Conservation (phyloP, 35 echinoderm and acorn worm species). For the Nesometra sesokonis region DNA sequence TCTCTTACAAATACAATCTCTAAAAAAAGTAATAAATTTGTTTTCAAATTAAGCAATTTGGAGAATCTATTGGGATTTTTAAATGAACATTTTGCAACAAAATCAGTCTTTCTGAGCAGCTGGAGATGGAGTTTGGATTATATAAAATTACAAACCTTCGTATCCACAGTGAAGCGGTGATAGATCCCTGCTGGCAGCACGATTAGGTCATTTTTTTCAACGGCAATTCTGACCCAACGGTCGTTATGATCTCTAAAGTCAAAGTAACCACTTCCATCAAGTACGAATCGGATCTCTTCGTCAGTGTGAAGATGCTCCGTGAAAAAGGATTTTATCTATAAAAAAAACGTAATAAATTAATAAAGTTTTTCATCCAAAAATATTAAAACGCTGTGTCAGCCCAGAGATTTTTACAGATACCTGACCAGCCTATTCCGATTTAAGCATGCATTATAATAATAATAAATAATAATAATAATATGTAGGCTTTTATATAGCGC, state of each 20-base stretch:
- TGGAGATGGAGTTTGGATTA: too few species aligned
- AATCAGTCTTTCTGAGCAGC: too few species aligned
- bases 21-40: too few species aligned
- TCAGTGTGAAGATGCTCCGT: conserved; percentile 62
- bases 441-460: too few species aligned
- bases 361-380: background rate
- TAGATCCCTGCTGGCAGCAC: conserved; percentile 74
- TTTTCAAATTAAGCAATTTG: too few species aligned
- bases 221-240: conserved; percentile 54
- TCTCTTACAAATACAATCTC: too few species aligned
- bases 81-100: too few species aligned
- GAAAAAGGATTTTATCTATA: conserved; percentile 69
- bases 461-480: too few species aligned
- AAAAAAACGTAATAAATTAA: background rate
- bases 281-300: conserved; percentile 62
- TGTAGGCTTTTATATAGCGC: too few species aligned
- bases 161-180: conserved; percentile 77
- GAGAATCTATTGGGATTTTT: too few species aligned
- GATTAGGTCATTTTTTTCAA: conserved; percentile 50
- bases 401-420: background rate
- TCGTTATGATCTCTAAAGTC: conserved; percentile 60
- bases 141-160: conserved; percentile 46
- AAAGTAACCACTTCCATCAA: conserved; percentile 83
- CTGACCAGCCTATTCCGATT: too few species aligned
- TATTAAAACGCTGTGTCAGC: background rate